Evolutionary conservation across 2,113 vertebrate genomes (phyloP), one percentile per base, ranked within the genome.

Genomic region (Melierax canorus): DNA sequence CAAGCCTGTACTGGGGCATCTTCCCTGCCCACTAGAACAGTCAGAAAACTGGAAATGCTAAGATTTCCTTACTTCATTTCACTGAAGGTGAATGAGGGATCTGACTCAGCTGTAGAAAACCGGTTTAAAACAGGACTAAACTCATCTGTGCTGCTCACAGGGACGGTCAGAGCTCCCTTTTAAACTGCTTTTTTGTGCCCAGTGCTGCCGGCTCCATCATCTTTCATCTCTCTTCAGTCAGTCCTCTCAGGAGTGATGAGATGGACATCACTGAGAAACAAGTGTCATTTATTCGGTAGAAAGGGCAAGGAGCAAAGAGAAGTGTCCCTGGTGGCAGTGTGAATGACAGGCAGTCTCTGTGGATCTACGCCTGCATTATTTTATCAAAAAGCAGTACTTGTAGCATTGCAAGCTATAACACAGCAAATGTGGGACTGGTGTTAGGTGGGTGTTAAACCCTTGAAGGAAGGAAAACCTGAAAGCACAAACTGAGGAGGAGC

Each of bases 131-230:
- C 29, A 58, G 18, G 19, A n/a, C 4, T 45, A 74, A 79, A 50
- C 23, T 83, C 24, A 58, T 32, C 63, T 86, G 23, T 55, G 24
- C 59, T 80, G 43, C n/a, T 75, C 12, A 19, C 7, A 56, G 64
- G 12, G 23, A 10, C 59, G 34, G 55, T 68, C 43, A 43, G 53
- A 38, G 10, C n/a, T 83, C 41, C 23, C 43, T 30, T 74, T 59
- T 48, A 55, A 79, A 74, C 29, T 38, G 27, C 24, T 58, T 6
- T 8, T 85, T 53, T 67, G 39, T 60, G 9, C 19, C 24, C 48
- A 51, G 11, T 24, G 30, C 51, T 73, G 29, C 30, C 1, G 1
- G 17, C 27, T 50, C 48, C 0, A 0, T 80, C 18, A 11, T 55
- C 43, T 46, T 89, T 58, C 22, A 21, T 46, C 17, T 88, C 27